These are phyloP conservation scores for Orcinus orca DNA, from an alignment of 2,113 vertebrate genomes.

Conservation along the genomic window DNA sequence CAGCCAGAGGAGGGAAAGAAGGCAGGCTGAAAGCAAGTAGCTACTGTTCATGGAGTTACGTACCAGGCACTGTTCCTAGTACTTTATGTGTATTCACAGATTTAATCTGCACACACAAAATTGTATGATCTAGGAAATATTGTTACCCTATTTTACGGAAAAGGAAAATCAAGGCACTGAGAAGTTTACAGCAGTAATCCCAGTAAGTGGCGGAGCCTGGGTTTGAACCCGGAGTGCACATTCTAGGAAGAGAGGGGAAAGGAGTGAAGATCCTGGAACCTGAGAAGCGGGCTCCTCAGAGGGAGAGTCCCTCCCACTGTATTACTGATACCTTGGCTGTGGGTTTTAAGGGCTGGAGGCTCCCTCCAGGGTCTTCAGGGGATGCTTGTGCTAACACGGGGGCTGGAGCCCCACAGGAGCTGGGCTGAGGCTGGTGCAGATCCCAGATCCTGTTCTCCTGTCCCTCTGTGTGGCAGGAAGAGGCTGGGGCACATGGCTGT, in stretches of 20 bases:
- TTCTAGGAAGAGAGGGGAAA: neutral
- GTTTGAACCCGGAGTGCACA: neutral
- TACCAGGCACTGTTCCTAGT: neutral
- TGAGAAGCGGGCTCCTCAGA: neutral
- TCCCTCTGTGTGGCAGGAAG: neutral
- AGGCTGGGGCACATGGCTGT: too few relatives aligned
- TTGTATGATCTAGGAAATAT: neutral
- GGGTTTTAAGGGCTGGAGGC: neutral
- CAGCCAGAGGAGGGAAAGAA: neutral
- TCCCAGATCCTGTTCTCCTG: neutral
- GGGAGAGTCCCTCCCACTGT: neutral
- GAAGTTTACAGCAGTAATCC: neutral
- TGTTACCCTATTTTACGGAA: neutral
- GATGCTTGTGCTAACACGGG: neutral
- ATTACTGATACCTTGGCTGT: neutral
- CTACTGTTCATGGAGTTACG: neutral
- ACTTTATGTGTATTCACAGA: neutral
- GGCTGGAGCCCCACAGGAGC: neutral
- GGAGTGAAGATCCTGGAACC: neutral
- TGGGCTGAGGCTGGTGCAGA: neutral
- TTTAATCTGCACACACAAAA: neutral
- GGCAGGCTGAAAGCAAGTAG: neutral
- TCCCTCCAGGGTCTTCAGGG: neutral
- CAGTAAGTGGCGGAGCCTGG: neutral
- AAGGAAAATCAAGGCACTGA: neutral